These are phyloP conservation scores for Ophion ellenae DNA, from an alignment of 2,888 invertebrate genomes.

Conservation along the genomic window DNA sequence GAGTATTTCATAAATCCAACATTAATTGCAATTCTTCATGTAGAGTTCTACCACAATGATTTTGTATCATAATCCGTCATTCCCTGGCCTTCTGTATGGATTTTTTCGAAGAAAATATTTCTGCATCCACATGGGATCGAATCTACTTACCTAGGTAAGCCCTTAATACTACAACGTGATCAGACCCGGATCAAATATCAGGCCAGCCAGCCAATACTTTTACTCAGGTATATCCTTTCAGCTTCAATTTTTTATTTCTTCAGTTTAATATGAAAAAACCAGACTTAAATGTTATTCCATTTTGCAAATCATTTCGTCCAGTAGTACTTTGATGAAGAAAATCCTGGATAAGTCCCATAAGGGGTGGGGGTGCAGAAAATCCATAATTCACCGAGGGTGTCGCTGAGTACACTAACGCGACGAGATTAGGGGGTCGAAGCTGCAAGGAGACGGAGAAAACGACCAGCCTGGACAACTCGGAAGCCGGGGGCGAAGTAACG, in stretches of 20 bases:
- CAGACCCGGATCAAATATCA: too few species aligned
- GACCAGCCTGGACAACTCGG: conserved; percentile 7
- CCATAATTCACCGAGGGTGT: conserved; percentile 2
- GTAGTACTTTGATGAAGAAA: background rate
- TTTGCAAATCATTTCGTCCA: background rate
- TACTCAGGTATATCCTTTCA: too few species aligned
- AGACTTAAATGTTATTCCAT: background rate
- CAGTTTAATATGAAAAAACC: background rate
- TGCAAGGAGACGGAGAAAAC: background rate
- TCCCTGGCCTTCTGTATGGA: too few species aligned
- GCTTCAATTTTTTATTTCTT: background rate
- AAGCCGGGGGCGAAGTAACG: conserved; percentile 42
- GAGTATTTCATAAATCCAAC: too few species aligned
- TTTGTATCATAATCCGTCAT: too few species aligned
- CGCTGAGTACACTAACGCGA: background rate
- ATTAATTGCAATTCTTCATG: too few species aligned
- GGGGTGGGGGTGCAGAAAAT: background rate
- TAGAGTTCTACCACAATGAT: too few species aligned
- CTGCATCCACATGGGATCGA: too few species aligned
- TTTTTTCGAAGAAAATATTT: too few species aligned
- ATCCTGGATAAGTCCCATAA: background rate
- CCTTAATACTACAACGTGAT: too few species aligned
- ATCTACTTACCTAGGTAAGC: too few species aligned
- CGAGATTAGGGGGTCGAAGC: background rate
- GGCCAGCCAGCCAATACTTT: too few species aligned